Conservation (phyloP, 2,797 vertebrate genomes). For the Crenuchus spilurus region DNA sequence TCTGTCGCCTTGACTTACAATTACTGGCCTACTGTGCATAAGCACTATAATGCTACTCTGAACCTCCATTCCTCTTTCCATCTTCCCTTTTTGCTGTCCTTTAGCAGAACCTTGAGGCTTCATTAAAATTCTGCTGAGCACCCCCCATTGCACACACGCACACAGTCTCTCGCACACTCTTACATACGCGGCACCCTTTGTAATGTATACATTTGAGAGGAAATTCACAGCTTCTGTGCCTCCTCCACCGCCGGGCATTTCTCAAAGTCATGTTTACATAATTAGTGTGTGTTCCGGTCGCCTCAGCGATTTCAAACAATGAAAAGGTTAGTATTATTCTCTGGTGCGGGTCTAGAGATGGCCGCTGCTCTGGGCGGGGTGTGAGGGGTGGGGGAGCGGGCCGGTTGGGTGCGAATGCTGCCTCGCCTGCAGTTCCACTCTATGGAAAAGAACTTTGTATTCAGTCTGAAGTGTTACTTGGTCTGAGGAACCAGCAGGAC, state of each 20-base stretch:
- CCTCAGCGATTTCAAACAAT: conserved; percentile 56
- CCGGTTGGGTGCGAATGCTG: not conserved
- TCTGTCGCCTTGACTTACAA: conserved; percentile 1
- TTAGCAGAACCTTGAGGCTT: conserved; percentile 60
- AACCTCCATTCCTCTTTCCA: conserved; percentile 1
- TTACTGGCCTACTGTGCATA: conserved; percentile 13
- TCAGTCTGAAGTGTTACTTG: not conserved
- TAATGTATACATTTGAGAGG: conserved; percentile 56
- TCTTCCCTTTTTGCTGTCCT: conserved; percentile 50
- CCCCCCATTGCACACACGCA: conserved; percentile 38
- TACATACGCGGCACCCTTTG: conserved; percentile 32
- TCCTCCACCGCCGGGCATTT: conserved; percentile 45
- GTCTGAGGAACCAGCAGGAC: conserved; percentile 8
- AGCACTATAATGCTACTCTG: conserved; percentile 20
- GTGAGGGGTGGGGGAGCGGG: not conserved
- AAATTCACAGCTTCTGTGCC: conserved; percentile 50
- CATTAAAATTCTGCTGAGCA: conserved; percentile 59
- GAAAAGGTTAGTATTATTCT: conserved; percentile 56
- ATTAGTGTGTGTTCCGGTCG: conserved; percentile 53
- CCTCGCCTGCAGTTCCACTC: not conserved
- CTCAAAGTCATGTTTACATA: conserved; percentile 63
- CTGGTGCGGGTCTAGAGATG: conserved; percentile 8
- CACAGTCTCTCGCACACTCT: conserved; percentile 32
- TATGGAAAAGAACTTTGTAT: conserved; percentile 5
- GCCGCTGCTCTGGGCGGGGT: not conserved